Conservation (phyloP, 2,888 invertebrate species). For the Aradus depressus region DNA sequence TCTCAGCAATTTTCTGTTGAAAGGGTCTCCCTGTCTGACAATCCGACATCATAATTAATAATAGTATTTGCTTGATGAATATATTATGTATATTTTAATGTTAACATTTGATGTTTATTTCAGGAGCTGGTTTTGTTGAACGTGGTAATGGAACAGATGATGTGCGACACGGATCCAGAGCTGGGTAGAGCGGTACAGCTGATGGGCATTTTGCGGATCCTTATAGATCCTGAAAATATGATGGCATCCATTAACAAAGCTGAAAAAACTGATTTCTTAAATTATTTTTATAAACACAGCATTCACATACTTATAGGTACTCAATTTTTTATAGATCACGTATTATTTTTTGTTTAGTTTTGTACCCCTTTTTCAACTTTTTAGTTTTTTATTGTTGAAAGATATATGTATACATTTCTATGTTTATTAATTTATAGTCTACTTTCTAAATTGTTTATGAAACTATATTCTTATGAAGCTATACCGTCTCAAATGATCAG, state of each 20-base stretch:
- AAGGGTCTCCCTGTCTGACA: too few species aligned
- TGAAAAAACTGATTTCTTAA: conserved; percentile 95
- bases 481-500: too few species aligned
- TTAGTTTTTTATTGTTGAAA: neutral
- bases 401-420: too few species aligned
- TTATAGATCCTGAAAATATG: conserved; percentile 98
- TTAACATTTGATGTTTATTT: neutral
- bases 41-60: neutral
- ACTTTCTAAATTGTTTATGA: too few species aligned
- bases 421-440: too few species aligned
- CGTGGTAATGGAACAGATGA: conserved; percentile 96
- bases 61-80: neutral
- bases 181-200: conserved; percentile 94
- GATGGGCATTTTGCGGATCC: conserved; percentile 82
- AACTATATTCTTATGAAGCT: too few species aligned
- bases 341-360: too few species aligned
- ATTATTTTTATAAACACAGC: conserved; percentile 97
- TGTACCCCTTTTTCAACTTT: too few species aligned
- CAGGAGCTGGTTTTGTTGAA: conserved; percentile 89
- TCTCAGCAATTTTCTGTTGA: too few species aligned
- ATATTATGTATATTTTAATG: conserved; percentile 1
- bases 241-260: conserved; percentile 83
- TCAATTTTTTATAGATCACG: too few species aligned
- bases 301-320: conserved; percentile 88
- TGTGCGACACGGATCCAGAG: conserved; percentile 93